A percentile compares a stretch with the other conserved stretches of the same genome.
Evolutionary conservation across 2,888 invertebrate genomes (phyloP).

Genomic region (Alentia gelatinosa): DNA sequence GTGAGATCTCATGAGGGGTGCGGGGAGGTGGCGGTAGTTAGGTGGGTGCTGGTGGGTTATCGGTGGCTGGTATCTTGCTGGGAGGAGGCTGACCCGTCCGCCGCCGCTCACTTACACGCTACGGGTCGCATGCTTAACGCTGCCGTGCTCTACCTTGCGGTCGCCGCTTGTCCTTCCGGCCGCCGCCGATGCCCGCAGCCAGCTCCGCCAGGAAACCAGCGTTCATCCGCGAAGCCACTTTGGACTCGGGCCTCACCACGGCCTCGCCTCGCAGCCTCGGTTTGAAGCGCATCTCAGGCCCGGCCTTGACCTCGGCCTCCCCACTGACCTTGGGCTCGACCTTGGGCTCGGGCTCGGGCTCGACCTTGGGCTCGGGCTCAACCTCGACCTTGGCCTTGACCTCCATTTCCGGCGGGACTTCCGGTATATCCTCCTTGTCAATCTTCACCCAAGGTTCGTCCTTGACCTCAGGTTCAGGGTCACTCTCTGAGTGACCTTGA

Average conservation of each 20-base stretch:
- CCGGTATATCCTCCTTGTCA: neutral
- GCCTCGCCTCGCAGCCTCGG: neutral
- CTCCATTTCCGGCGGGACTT: neutral
- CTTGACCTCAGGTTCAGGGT: neutral
- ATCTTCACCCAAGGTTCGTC: neutral
- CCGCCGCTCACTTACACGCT: neutral
- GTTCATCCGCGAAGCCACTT: constrained; percentile 42
- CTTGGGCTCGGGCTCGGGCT: neutral
- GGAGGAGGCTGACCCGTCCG: neutral
- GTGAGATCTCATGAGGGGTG: too few species aligned
- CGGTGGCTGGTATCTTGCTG: neutral
- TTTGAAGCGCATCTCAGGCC: neutral
- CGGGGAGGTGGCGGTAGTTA: neutral
- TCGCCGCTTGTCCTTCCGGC: neutral
- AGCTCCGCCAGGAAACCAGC: constrained; percentile 34
- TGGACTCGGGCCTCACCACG: neutral
- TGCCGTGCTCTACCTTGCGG: constrained; percentile 13
- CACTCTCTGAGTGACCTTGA: neutral
- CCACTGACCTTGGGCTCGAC: constrained; percentile 9
- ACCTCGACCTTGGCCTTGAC: neutral
- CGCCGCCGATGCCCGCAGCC: neutral
- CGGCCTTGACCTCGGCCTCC: constrained; percentile 1
- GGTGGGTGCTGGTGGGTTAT: neutral
- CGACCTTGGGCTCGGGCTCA: neutral
- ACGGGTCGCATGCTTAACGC: neutral